A percentile compares a stretch with the other conserved stretches of the same genome.
Evolutionary conservation across 2,113 vertebrate species (phyloP).

Genomic region (Aptenodytes forsteri): DNA sequence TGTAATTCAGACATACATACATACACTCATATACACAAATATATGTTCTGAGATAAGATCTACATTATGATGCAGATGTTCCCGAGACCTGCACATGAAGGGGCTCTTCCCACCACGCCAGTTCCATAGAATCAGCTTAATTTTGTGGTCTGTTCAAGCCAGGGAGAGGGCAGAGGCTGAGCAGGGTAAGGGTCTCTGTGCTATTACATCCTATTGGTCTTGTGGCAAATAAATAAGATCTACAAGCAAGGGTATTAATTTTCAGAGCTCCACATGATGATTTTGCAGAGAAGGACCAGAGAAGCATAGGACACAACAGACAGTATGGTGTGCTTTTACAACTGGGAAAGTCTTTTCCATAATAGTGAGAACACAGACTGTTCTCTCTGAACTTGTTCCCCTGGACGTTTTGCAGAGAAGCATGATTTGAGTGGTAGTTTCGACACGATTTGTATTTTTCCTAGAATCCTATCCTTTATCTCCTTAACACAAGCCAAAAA

Average conservation of each 20-base stretch:
- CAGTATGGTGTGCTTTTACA: neutral
- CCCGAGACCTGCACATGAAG: neutral
- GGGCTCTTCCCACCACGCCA: neutral
- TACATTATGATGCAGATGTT: neutral
- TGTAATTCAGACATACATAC: neutral
- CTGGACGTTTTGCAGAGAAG: conserved; percentile 5
- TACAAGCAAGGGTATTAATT: neutral
- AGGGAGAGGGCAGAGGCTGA: neutral
- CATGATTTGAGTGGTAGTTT: neutral
- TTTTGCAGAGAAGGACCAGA: neutral
- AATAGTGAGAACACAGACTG: neutral
- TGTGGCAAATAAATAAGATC: neutral
- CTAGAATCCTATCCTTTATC: neutral
- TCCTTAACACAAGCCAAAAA: conserved; percentile 8
- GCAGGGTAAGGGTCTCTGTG: neutral
- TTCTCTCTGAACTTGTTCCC: neutral
- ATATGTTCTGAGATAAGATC: neutral
- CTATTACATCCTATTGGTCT: neutral
- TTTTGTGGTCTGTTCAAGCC: neutral
- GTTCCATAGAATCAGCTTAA: neutral
- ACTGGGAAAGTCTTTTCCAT: neutral
- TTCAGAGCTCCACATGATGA: neutral
- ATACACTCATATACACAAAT: neutral
- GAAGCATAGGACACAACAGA: neutral
- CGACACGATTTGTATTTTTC: neutral